phyloP scores from a whole-genome alignment of 1,140 invertebrate species.

The Drosophila baimaii region DNA sequence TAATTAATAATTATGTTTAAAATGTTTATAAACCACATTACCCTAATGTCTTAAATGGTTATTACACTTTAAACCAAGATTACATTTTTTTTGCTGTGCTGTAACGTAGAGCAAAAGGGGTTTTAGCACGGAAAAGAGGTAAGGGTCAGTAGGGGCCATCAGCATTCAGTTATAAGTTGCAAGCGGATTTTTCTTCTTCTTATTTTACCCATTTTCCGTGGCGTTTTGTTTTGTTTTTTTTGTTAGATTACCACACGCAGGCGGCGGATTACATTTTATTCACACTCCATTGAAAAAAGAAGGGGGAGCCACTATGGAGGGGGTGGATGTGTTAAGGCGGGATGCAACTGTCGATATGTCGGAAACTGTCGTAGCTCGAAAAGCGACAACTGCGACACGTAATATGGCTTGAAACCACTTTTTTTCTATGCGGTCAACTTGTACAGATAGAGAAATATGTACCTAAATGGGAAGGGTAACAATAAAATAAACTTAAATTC shows the following conservation, averaged over 20 bases:
- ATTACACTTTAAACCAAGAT: neutral
- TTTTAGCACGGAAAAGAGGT: neutral
- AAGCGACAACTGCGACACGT: conserved; percentile 58
- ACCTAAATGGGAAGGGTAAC: neutral
- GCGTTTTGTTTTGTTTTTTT: conserved; percentile 33
- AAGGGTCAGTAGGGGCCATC: conserved; percentile 40
- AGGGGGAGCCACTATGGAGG: neutral
- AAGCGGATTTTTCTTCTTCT: conserved; percentile 25
- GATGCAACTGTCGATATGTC: conserved; percentile 70
- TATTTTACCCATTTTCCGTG: conserved; percentile 29
- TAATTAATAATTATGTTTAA: neutral
- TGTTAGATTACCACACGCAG: conserved; percentile 55
- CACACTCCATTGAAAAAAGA: conserved; percentile 34
- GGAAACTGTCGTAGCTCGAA: conserved; percentile 69
- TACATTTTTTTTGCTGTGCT: neutral
- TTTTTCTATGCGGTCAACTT: conserved; percentile 21
- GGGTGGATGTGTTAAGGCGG: conserved; percentile 1
- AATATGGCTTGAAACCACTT: conserved; percentile 59
- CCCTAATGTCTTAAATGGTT: neutral
- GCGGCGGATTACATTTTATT: conserved; percentile 73
- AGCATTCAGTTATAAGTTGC: conserved; percentile 35
- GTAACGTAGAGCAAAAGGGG: conserved; percentile 1
- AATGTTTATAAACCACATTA: neutral
- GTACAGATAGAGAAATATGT: conserved; percentile 16
- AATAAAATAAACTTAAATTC: neutral